Conservation (phyloP, 2,113 vertebrate species). For the Pristiophorus japonicus region DNA sequence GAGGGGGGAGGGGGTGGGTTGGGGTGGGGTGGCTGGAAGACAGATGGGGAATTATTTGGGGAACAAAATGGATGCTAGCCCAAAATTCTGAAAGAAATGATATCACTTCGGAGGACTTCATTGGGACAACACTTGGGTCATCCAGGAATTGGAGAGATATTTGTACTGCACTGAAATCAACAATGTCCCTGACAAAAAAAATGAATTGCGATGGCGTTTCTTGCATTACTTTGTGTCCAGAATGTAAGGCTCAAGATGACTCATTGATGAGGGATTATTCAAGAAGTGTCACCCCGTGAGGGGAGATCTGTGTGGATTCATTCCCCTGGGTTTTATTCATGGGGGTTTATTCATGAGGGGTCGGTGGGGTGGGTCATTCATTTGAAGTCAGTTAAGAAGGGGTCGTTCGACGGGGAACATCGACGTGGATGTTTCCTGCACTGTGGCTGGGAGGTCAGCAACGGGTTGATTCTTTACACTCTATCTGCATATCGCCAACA, state of each 20-base stretch:
- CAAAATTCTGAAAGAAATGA: neutral
- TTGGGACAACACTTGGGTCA: neutral
- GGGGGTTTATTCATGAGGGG: constrained; percentile 2
- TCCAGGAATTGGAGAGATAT: neutral
- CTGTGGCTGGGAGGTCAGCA: neutral
- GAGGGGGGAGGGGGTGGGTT: no score
- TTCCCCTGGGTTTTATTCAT: neutral
- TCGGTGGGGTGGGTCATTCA: neutral
- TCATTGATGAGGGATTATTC: neutral
- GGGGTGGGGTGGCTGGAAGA: neutral
- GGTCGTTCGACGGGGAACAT: neutral
- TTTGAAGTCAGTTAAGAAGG: neutral
- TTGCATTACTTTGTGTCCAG: neutral
- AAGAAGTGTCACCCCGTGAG: neutral
- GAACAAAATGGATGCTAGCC: neutral
- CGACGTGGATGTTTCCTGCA: neutral
- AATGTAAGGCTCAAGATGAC: no score
- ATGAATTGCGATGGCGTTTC: neutral
- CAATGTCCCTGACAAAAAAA: neutral
- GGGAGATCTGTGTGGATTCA: neutral
- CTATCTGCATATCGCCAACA: neutral
- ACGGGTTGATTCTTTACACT: neutral
- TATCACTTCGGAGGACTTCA: neutral
- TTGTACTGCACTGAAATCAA: neutral
- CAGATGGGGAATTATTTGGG: neutral